Evolutionary conservation across 2,888 invertebrate genomes (phyloP).

Genomic region (Beris morrisii): DNA sequence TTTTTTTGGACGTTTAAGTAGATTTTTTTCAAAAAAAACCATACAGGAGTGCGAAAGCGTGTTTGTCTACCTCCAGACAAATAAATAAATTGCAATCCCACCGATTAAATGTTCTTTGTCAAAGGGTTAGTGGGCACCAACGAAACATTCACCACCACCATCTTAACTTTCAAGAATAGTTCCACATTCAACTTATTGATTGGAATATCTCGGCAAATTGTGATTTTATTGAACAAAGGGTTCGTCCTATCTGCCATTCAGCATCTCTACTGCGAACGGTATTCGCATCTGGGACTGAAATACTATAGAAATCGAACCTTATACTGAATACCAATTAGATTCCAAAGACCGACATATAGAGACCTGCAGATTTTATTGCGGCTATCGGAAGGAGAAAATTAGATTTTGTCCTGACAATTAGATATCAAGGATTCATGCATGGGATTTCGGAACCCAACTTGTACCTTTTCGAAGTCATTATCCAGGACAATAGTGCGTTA

Average conservation of each 20-base stretch:
- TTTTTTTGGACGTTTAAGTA: too few relatives aligned
- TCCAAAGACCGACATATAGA: neutral
- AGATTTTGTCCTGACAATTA: constrained; percentile 26
- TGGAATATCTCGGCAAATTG: constrained; percentile 36
- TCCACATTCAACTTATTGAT: constrained; percentile 31
- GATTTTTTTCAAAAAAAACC: too few relatives aligned
- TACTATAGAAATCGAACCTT: neutral
- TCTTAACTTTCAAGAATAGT: neutral
- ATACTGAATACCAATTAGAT: constrained; percentile 28
- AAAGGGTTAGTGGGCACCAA: too few relatives aligned
- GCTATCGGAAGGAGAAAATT: constrained; percentile 8
- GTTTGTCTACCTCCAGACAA: too few relatives aligned
- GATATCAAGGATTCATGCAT: constrained; percentile 6
- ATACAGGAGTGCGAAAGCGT: too few relatives aligned
- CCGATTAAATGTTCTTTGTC: too few relatives aligned
- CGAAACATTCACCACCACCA: too few relatives aligned
- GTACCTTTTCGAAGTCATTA: too few relatives aligned
- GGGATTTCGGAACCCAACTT: too few relatives aligned
- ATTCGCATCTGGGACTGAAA: neutral
- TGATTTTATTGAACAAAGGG: constrained; percentile 35
- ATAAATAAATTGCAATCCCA: too few relatives aligned
- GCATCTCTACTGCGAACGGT: neutral
- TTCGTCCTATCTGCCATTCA: constrained; percentile 12
- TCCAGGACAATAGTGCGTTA: too few relatives aligned
- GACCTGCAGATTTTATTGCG: constrained; percentile 30